Evolutionary conservation across 2,888 invertebrate genomes (phyloP).

Genomic region (Drosophila histrio): DNA sequence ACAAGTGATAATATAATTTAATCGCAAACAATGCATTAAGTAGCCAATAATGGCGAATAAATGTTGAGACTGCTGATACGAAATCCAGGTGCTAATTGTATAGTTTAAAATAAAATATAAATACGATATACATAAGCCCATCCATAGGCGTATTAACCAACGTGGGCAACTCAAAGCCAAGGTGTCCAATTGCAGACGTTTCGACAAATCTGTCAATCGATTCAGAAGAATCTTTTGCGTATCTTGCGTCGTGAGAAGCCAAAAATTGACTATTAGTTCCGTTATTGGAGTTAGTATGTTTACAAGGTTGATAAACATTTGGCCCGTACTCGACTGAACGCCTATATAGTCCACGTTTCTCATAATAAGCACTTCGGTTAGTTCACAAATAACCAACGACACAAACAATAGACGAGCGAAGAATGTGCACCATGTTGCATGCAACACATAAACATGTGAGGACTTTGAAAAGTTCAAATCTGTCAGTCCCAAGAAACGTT

Average conservation of each 20-base stretch:
- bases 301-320: not conserved
- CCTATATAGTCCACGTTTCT: not conserved
- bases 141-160: slow-evolving; percentile 18
- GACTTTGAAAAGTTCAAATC: slow-evolving; percentile 20
- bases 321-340: slow-evolving; percentile 3
- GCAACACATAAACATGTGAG: slow-evolving; percentile 19
- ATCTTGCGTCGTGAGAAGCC: slow-evolving; percentile 16
- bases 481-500: slow-evolving; percentile 34
- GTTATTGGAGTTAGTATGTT: not conserved
- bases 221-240: slow-evolving; percentile 23
- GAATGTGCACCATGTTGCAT: slow-evolving; percentile 12
- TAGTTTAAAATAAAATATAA: not conserved
- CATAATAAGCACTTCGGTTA: not conserved
- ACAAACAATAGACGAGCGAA: not conserved
- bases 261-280: slow-evolving; percentile 20
- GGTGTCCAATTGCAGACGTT: slow-evolving; percentile 10
- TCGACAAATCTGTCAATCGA: slow-evolving; percentile 8
- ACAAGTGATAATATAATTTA: slow-evolving; percentile 30
- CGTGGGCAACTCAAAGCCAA: slow-evolving; percentile 1
- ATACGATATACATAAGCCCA: slow-evolving; percentile 4
- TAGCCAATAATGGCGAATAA: not conserved
- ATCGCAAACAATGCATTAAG: not conserved
- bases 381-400: not conserved
- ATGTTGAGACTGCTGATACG: not conserved
- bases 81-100: not conserved